Conservation (phyloP, 2,797 vertebrate genomes). For the Enteromius argenteus region DNA sequence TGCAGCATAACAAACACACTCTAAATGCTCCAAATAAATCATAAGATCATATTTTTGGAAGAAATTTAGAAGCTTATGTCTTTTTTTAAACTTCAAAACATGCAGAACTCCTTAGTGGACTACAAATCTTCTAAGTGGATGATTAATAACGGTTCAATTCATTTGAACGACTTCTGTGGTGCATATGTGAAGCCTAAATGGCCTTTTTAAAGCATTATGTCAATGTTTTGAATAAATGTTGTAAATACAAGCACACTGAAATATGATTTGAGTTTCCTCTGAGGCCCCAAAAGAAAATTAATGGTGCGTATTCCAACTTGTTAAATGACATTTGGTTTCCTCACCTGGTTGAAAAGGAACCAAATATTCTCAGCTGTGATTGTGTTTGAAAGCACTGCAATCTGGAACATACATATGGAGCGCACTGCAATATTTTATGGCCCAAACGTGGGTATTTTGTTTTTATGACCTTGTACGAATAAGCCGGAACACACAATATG, state of each 20-base stretch:
- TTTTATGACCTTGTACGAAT: slow-evolving; percentile 13
- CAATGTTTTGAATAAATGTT: neutral
- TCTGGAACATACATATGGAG: neutral
- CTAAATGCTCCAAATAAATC: neutral
- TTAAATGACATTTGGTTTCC: slow-evolving; percentile 16
- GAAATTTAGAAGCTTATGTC: neutral
- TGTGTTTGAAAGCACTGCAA: slow-evolving; percentile 6
- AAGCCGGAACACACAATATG: slow-evolving; percentile 11
- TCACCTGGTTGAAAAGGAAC: slow-evolving; percentile 7
- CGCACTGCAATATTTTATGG: neutral
- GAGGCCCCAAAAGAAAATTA: neutral
- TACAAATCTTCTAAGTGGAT: slow-evolving; percentile 4
- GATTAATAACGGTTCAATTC: neutral
- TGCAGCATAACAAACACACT: slow-evolving; percentile 8
- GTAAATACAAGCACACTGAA: slow-evolving; percentile 13
- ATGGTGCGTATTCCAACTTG: neutral
- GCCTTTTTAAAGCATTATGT: neutral
- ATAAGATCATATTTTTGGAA: neutral
- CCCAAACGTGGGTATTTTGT: neutral
- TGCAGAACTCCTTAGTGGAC: slow-evolving; percentile 9
- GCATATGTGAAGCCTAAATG: neutral
- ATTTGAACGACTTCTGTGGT: neutral
- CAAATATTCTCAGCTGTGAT: neutral
- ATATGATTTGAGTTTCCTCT: slow-evolving; percentile 18
- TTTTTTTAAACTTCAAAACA: neutral